Percentiles rank a stretch among this genome's conserved stretches.
Evolutionary conservation across 1,140 invertebrate species (phyloP).

Genomic region (Drepana arcuata): DNA sequence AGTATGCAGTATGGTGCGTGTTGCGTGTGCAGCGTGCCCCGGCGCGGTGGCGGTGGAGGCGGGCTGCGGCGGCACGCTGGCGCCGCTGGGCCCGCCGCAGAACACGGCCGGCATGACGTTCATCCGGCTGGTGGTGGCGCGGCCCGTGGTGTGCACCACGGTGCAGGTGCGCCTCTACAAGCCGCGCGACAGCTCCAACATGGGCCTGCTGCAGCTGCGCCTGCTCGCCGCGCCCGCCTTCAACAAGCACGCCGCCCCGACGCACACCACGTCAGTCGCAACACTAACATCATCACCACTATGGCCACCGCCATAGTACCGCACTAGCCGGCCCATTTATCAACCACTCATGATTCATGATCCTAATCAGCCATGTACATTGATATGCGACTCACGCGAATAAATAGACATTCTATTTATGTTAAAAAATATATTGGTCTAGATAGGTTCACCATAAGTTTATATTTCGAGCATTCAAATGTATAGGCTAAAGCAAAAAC

Average conservation of each 20-base stretch:
- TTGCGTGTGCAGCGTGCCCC: slow-evolving; percentile 79
- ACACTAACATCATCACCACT: too few species aligned
- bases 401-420: too few species aligned
- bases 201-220: slow-evolving; percentile 90
- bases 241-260: slow-evolving; percentile 17
- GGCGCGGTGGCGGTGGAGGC: slow-evolving; percentile 91
- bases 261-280: slow-evolving; percentile 19
- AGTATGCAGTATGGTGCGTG: too few species aligned
- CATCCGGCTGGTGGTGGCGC: slow-evolving; percentile 85
- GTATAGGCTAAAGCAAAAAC: too few species aligned
- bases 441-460: too few species aligned
- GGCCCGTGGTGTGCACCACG: slow-evolving; percentile 83
- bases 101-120: slow-evolving; percentile 90
- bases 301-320: too few species aligned
- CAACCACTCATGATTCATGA: too few species aligned
- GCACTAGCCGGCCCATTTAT: too few species aligned
- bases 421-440: too few species aligned
- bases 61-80: slow-evolving; percentile 68
- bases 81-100: slow-evolving; percentile 70
- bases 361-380: too few species aligned
- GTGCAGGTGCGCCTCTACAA: slow-evolving; percentile 80
- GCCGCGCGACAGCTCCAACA: slow-evolving; percentile 88
- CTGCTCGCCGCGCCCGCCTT: slow-evolving; percentile 84
- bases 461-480: too few species aligned
- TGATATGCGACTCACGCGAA: too few species aligned